Conservation (phyloP, 1,140 invertebrate species). For the Philotrypesis tridentata region DNA sequence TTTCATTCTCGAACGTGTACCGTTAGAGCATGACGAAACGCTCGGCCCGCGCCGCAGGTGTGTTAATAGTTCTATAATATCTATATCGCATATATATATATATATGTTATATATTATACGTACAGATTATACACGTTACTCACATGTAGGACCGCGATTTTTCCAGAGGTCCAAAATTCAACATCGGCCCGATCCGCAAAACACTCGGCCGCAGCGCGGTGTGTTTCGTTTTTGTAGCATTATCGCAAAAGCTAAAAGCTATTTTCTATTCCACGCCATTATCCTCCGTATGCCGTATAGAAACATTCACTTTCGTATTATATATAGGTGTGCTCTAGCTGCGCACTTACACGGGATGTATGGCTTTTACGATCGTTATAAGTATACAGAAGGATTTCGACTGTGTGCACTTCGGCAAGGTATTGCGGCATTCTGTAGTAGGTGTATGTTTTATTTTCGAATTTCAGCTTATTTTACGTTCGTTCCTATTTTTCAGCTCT, state of each 20-base stretch:
- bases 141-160: no score
- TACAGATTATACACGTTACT: no score
- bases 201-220: no score
- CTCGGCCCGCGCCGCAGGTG: no score
- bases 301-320: conserved; percentile 19
- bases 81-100: no score
- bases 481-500: background rate
- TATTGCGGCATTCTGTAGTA: background rate
- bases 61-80: no score
- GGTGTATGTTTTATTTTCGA: background rate
- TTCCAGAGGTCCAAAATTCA: no score
- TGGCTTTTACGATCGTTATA: conserved; percentile 29
- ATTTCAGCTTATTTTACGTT: background rate
- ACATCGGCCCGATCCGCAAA: no score
- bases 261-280: background rate
- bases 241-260: background rate
- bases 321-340: background rate
- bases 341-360: background rate
- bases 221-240: no score
- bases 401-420: background rate
- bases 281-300: background rate
- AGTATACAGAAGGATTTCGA: background rate
- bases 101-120: no score
- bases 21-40: conserved; percentile 8
- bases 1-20: background rate